Base-by-base conservation (phyloP, 2,888 invertebrate genomes). In the Philereme transversata region DNA sequence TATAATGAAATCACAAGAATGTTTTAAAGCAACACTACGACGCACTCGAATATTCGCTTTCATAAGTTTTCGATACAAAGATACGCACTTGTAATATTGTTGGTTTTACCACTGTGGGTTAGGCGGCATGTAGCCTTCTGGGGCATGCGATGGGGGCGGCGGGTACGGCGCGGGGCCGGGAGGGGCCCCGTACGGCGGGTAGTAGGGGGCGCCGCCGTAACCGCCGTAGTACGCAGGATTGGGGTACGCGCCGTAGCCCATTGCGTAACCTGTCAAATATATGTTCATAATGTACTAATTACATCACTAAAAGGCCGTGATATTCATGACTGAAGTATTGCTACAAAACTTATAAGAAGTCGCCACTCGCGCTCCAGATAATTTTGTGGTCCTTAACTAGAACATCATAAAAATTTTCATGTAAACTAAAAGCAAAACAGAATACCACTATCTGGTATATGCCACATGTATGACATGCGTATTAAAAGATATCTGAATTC, bases 151-250 rank as follows among this genome's bases (percentile, higher is more conserved):
- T 36, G 80, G 73, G 43, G 79, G 74, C 51, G 81, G 76, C 56
- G 71, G 73, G 53, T 79, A 78, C 67, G 72, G 66, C 52, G 70
- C 82, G 63, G 70, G 58, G 41, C 43, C 62, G 41, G 88, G 83
- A 52, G 84, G 78, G 35, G 75, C 74, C 5, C 85, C 85, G 74
- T 92, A 92, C 11, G 84, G 80, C 6, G 92, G 88, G 77, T 93
- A 93, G 73, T 93, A 93, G 60, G 89, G 80, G 54, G 92, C 82
- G 68, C 88, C 87, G 9, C 92, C 90, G 79, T 94, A 94, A 49
- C 91, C 93, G 33, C 92, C 93, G 81, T 94, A 94, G 74, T 93
- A 94, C 44, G 93, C 86, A 40, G 92, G 86, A 71, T 87, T 90
- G 5, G 88, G 84, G 69, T 88, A 91, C 54, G 80, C 86, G 8